Conservation (phyloP, 1,140 invertebrate genomes). For the Drosophila saltans region DNA sequence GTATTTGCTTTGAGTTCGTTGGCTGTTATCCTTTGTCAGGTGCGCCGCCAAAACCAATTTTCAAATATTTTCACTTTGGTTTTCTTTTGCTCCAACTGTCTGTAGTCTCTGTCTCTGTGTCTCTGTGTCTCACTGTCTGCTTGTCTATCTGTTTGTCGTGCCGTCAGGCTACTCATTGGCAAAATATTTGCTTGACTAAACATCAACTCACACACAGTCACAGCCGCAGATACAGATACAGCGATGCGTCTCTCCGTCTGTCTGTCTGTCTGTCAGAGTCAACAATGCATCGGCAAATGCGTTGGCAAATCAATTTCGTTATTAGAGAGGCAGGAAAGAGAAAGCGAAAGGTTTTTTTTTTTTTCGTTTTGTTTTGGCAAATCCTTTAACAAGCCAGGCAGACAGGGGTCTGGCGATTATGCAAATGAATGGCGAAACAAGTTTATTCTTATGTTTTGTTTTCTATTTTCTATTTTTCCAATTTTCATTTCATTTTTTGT, state of each 20-base stretch:
- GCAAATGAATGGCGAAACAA: slow-evolving; percentile 70
- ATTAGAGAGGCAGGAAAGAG: slow-evolving; percentile 35
- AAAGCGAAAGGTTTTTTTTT: slow-evolving; percentile 54
- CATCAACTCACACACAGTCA: slow-evolving; percentile 45
- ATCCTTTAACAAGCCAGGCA: slow-evolving; percentile 74
- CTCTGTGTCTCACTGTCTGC: slow-evolving; percentile 10
- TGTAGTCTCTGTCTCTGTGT: slow-evolving; percentile 21
- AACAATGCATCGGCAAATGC: slow-evolving; percentile 59
- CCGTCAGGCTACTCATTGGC: slow-evolving; percentile 58
- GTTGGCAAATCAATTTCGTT: slow-evolving; percentile 63
- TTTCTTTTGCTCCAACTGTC: slow-evolving; percentile 29
- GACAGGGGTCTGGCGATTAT: slow-evolving; percentile 55
- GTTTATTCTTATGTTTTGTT: slow-evolving; percentile 23
- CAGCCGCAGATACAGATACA: slow-evolving; percentile 20
- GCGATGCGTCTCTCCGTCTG: slow-evolving; percentile 6
- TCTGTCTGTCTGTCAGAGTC: slow-evolving; percentile 55
- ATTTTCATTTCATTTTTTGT: background rate
- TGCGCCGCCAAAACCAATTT: slow-evolving; percentile 80
- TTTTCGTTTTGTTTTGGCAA: slow-evolving; percentile 39
- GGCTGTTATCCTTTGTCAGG: slow-evolving; percentile 76
- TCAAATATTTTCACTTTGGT: slow-evolving; percentile 82
- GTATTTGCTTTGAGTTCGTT: slow-evolving; percentile 49
- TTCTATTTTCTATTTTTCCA: slow-evolving; percentile 10
- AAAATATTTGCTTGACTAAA: slow-evolving; percentile 77
- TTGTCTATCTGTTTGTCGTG: slow-evolving; percentile 33